Base-by-base conservation (phyloP, 2,113 vertebrate genomes). In the Oreochromis niloticus region DNA sequence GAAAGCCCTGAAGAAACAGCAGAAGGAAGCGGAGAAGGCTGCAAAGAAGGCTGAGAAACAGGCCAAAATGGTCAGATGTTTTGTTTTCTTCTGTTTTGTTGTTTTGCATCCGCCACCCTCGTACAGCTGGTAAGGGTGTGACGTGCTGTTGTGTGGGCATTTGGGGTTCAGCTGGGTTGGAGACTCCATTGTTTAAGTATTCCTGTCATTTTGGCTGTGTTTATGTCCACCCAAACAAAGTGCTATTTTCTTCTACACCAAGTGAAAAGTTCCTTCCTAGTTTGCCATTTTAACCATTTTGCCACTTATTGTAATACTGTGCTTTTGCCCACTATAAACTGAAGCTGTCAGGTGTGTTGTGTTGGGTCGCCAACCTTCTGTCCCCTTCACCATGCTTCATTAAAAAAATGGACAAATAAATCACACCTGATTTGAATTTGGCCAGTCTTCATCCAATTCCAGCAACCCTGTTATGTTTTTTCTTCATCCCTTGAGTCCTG, bases 1-100 rank as follows among this genome's bases (percentile, higher is more conserved):
- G 96, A 97, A 97, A 96, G 95, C 90, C 80, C 93, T 93, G 82
- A 97, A 97, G 96, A 97, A 97, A 96, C 94, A 96, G 95, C 96
- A 96, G 89, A 95, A 98, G 97, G 97, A 98, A 97, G 96, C 97
- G 16, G 96, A 90, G 87, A 96, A 97, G 95, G 94, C 95, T 50
- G 89, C 92, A 56, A 97, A 97, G 95, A 98, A 98, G 96, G 97
- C 96, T 82, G 95, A 98, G 95, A 96, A 97, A 90, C 91, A 96
- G 91, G 94, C 97, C 94, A 97, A 94, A 90, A 41, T 14, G 95
- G 96, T 97, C 90, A 96, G 96, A 96, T 84, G 81, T 86, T 59
- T 46, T 59, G 56, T 71, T 68, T 46, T 27, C 24, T 81, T 24
- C 57, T 46, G 19, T 19, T 87, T 89, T 78, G 71, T 91, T 93